phyloP scores from a whole-genome alignment of 2,113 vertebrate species.

The Spheniscus mendiculus region DNA sequence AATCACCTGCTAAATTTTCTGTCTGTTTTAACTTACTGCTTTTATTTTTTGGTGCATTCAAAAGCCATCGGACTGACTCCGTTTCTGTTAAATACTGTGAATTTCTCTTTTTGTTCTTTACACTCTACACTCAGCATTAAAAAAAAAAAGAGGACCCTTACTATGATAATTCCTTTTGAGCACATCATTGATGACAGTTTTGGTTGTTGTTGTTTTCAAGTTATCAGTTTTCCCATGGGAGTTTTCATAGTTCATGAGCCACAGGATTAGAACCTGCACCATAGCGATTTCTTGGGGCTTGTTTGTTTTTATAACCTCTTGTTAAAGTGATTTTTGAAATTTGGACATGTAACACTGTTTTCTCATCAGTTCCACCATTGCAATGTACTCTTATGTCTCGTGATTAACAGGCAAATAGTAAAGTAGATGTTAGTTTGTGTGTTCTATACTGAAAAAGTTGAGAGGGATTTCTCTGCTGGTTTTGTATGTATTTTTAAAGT shows the following conservation, averaged over 20 bases:
- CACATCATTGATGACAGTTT: fast-evolving
- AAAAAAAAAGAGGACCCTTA: neutral
- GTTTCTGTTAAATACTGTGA: neutral
- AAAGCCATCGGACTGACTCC: neutral
- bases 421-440: neutral
- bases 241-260: neutral
- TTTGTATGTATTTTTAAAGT: neutral
- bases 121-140: too few species aligned
- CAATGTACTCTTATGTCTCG: neutral
- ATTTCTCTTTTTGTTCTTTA: neutral
- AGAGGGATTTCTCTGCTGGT: neutral
- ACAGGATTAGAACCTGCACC: neutral
- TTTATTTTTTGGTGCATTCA: neutral
- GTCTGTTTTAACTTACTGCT: neutral
- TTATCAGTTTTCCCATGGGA: neutral
- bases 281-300: neutral
- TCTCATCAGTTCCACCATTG: neutral
- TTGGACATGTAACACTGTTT: neutral
- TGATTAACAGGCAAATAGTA: neutral
- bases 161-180: neutral
- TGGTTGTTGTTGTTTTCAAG: neutral
- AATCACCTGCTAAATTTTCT: neutral
- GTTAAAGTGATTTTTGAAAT: neutral
- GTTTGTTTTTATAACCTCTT: neutral
- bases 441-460: neutral